These are phyloP conservation scores for Cyprinodon tularosa DNA, from an alignment of 2,113 vertebrate species.

Conservation along the genomic window DNA sequence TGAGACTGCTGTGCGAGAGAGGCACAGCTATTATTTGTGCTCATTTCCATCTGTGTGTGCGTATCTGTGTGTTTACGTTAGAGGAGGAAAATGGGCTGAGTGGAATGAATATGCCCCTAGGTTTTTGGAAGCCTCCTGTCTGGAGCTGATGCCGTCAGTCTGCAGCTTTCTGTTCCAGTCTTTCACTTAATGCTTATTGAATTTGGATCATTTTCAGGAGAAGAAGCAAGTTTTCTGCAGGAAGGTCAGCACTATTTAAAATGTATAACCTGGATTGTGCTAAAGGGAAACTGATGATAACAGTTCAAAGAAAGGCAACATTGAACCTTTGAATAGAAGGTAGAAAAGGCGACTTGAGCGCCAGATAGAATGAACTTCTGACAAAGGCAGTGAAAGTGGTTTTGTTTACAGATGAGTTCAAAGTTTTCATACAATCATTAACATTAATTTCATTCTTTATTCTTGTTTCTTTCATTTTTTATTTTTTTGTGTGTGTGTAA, in stretches of 20 bases:
- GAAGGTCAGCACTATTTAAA: slow-evolving; percentile 46
- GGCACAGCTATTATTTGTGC: slow-evolving; percentile 5
- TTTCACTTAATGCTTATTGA: slow-evolving; percentile 54
- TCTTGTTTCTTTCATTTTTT: no score
- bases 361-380: neutral
- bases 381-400: neutral
- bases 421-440: neutral
- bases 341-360: neutral
- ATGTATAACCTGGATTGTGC: slow-evolving; percentile 37
- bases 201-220: slow-evolving; percentile 51
- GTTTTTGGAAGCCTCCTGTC: slow-evolving; percentile 32
- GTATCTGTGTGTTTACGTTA: slow-evolving; percentile 16
- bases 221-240: slow-evolving; percentile 39
- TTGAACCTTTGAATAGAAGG: slow-evolving; percentile 4
- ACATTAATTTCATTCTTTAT: neutral
- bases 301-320: neutral
- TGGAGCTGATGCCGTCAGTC: slow-evolving; percentile 37
- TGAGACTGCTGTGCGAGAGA: slow-evolving; percentile 18
- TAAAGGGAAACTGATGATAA: slow-evolving; percentile 8
- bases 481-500: no score
- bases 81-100: neutral
- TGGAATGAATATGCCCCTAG: slow-evolving; percentile 2
- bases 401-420: neutral
- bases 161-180: slow-evolving; percentile 15
- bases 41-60: slow-evolving; percentile 9